phyloP scores from a whole-genome alignment of 2,888 invertebrate genomes.

The Sycophila texana region DNA sequence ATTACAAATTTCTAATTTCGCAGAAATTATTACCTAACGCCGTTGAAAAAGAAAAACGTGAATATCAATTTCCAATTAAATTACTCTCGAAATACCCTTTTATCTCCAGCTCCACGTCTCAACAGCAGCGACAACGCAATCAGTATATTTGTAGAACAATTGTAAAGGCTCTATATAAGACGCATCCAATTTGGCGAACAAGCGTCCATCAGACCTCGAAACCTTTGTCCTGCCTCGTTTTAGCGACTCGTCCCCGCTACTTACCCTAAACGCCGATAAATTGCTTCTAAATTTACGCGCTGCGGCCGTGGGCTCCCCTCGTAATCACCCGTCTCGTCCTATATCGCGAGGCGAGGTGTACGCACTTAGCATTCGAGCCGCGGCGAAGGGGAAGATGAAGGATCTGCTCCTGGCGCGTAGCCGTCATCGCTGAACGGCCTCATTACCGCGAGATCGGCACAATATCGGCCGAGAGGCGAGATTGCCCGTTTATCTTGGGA shows the following conservation, averaged over 20 bases:
- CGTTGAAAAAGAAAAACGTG: too few species aligned
- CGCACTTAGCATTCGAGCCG: neutral
- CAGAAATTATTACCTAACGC: too few species aligned
- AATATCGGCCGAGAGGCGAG: neutral
- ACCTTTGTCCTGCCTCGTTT: too few species aligned
- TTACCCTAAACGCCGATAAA: constrained; percentile 1
- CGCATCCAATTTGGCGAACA: too few species aligned
- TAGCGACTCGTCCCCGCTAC: neutral
- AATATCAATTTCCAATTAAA: too few species aligned
- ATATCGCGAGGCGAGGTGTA: neutral
- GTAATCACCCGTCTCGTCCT: neutral
- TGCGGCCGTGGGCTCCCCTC: too few species aligned
- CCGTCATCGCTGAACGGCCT: constrained; percentile 13
- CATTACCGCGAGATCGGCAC: constrained; percentile 14
- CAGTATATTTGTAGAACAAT: too few species aligned
- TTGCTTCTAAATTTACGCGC: constrained; percentile 22
- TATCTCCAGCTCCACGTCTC: neutral
- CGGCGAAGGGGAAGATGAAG: constrained; percentile 13
- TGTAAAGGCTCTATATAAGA: too few species aligned
- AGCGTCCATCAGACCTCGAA: too few species aligned
- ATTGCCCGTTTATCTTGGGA: constrained; percentile 10
- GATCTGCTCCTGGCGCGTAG: neutral
- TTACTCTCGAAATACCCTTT: too few species aligned
- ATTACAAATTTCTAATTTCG: too few species aligned
- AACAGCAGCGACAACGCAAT: too few species aligned